phyloP scores from a whole-genome alignment of 2,797 vertebrate species.

The Anguilla marmorata region DNA sequence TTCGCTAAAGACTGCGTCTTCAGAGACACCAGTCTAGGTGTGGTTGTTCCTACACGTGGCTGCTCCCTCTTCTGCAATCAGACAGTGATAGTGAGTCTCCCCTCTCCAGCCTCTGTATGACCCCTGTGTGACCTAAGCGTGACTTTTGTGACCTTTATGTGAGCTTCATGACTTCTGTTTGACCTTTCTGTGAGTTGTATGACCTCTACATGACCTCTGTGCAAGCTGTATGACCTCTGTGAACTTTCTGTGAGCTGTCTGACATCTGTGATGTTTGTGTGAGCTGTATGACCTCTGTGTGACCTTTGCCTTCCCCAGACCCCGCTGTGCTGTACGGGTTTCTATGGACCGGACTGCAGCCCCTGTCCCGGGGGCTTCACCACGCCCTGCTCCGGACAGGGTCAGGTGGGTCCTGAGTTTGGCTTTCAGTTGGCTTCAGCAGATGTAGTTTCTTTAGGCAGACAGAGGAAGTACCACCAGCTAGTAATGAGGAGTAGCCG shows the following conservation, averaged over 20 bases:
- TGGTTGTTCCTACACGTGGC: conserved; percentile 43
- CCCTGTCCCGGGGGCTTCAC: conserved; percentile 83
- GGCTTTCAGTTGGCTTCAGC: not conserved
- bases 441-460: not conserved
- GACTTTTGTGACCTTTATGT: not conserved
- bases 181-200: too few species aligned
- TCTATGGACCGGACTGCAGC: conserved; percentile 83
- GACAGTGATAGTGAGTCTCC: conserved; percentile 62
- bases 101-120: not conserved
- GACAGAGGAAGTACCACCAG: not conserved
- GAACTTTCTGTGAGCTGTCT: not conserved
- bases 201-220: not conserved
- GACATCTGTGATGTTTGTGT: not conserved
- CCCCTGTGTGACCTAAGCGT: not conserved
- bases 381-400: conserved; percentile 81
- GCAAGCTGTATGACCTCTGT: not conserved
- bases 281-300: not conserved
- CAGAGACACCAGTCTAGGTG: not conserved
- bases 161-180: not conserved
- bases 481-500: not conserved
- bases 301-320: conserved; percentile 65
- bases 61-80: conserved; percentile 71
- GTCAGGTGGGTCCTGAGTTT: conserved; percentile 72
- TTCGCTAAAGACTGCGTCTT: conserved; percentile 62
- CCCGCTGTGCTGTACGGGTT: conserved; percentile 83